Evolutionary conservation across 2,113 vertebrate genomes (phyloP), one percentile per base, ranked within the genome.

Genomic region (Chloroceryle aenea): DNA sequence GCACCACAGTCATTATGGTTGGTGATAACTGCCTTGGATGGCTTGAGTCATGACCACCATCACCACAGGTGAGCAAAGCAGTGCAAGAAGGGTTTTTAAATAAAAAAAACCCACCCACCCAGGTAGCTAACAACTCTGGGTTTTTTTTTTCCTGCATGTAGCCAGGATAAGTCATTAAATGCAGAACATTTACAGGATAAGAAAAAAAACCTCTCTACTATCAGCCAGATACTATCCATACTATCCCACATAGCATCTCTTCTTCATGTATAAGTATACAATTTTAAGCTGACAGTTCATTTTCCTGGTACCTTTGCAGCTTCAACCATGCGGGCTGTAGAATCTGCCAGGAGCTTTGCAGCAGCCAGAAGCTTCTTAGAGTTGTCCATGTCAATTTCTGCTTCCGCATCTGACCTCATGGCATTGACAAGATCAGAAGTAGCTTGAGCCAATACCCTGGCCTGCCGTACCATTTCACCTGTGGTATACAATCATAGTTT

Each of bases 381-480:
- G 96, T 99, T 99, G 88, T 99, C 99, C 95, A 99, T 99, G 80
- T 99, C 99, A 0, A 99, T 99, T 95, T 99, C 99, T 1, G 99
- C 99, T 89, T 99, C 99, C 0, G 99, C 99, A 26, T 99, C 99
- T 0, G 99, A 99, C 84, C 99, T 98, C 99, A 99, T 99, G 85
- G 99, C 99, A 17, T 99, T 99, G 90, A 99, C 99, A 0, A 99
- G 97, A 88, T 99, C 99, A 0, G 99, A 99, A 7, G 99, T 99
- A 32, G 99, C 99, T 94, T 99, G 99, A n/a, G 99, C 99, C 83
- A 99, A 97, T 10, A 99, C 99, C n/a, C 99, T 96, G 21, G 99
- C 99, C 97, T 99, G 99, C 27, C 99, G 98, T 7, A 99, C 99
- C 99, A 99, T 99, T 85, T 99, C 99, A 92, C 99, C 99, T 99